A percentile compares a stretch with the other conserved stretches of the same genome.
phyloP scores from a whole-genome alignment of 2,797 vertebrate genomes.

The Corythornis leucogaster region DNA sequence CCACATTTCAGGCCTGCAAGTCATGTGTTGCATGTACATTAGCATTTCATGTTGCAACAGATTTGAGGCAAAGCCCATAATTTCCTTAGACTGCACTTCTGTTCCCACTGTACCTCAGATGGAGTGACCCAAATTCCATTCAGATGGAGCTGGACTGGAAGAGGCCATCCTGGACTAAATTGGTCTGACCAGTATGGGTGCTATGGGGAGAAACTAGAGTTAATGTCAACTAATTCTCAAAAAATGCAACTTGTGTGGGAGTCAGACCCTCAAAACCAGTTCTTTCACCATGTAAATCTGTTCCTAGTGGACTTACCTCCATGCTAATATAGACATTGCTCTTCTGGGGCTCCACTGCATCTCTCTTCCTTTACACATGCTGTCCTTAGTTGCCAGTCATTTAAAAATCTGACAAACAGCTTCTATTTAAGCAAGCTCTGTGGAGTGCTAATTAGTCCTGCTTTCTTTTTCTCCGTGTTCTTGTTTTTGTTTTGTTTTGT shows the following conservation, averaged over 20 bases:
- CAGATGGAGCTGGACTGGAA: neutral
- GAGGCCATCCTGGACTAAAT: neutral
- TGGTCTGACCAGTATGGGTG: neutral
- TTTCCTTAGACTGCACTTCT: neutral
- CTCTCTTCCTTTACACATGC: neutral
- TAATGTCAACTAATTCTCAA: neutral
- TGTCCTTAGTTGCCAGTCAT: neutral
- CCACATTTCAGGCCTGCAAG: neutral
- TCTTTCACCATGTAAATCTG: neutral
- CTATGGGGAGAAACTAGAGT: neutral
- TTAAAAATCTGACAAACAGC: neutral
- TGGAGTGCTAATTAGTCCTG: neutral
- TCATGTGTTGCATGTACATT: neutral
- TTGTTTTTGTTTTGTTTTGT: neutral
- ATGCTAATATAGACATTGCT: neutral
- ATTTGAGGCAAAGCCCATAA: neutral
- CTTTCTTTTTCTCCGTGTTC: neutral
- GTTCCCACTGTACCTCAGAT: fast-evolving
- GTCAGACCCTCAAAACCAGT: neutral
- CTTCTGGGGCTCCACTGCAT: neutral
- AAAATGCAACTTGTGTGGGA: neutral
- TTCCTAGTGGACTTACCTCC: neutral
- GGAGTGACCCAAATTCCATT: neutral
- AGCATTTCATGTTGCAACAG: neutral
- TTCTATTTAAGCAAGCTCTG: neutral